Percentiles rank a stretch among this genome's conserved stretches.
phyloP scores from a whole-genome alignment of 2,888 invertebrate genomes.

The Aspidapion aeneum region DNA sequence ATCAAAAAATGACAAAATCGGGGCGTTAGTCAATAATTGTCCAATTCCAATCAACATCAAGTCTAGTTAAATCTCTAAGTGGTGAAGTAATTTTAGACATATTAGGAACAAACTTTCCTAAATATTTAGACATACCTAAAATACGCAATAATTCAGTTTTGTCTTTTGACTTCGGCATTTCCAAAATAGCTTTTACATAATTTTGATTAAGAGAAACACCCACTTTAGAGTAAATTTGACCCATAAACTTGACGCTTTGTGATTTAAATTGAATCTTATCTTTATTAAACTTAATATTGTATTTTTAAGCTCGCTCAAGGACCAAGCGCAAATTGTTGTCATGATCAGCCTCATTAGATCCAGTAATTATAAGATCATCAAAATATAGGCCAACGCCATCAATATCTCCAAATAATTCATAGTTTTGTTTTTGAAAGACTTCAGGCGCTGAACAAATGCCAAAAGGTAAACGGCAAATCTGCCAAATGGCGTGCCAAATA shows the following conservation, averaged over 20 bases:
- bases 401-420: slow-evolving; percentile 24
- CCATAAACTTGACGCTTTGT: slow-evolving; percentile 20
- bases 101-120: slow-evolving; percentile 27
- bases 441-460: slow-evolving; percentile 3
- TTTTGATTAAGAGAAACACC: slow-evolving; percentile 17
- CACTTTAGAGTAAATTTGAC: slow-evolving; percentile 22
- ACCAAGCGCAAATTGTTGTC: slow-evolving; percentile 21
- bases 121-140: slow-evolving; percentile 28
- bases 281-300: slow-evolving; percentile 24
- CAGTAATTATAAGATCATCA: slow-evolving; percentile 22
- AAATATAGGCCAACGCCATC: slow-evolving; percentile 22
- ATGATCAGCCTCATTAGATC: slow-evolving; percentile 18
- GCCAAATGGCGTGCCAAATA: slow-evolving; percentile 1
- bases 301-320: slow-evolving; percentile 21
- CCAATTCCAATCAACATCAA: slow-evolving; percentile 18
- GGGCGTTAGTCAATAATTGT: too few relatives aligned
- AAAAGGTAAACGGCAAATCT: background rate
- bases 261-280: slow-evolving; percentile 17
- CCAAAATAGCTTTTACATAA: slow-evolving; percentile 27
- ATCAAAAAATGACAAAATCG: too few relatives aligned
- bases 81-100: slow-evolving; percentile 24
- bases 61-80: slow-evolving; percentile 5
- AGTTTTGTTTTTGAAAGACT: slow-evolving; percentile 18
- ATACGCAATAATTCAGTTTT: slow-evolving; percentile 25
- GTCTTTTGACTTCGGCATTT: slow-evolving; percentile 25